These are phyloP conservation scores for Drosophila fungiperda DNA, from an alignment of 2,888 invertebrate genomes.

Conservation along the genomic window DNA sequence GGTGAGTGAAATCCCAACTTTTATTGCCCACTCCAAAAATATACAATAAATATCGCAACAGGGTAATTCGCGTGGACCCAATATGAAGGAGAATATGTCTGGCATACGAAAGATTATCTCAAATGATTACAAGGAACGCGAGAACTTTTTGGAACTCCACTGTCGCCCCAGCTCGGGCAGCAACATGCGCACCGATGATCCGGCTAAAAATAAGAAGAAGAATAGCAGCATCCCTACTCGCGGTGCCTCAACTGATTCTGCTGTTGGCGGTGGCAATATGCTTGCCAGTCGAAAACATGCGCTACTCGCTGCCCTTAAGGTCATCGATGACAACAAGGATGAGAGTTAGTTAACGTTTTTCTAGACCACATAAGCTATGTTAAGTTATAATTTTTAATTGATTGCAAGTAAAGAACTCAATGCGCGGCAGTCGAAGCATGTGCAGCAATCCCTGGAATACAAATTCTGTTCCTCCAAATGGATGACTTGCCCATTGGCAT, in stretches of 20 bases:
- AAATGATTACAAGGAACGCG: constrained; percentile 83
- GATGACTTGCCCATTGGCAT: constrained; percentile 37
- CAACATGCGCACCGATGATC: constrained; percentile 61
- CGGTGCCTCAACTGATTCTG: constrained; percentile 22
- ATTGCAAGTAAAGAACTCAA: constrained; percentile 41
- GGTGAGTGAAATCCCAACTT: constrained; percentile 13
- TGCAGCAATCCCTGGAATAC: constrained; percentile 27
- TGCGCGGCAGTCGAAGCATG: constrained; percentile 25
- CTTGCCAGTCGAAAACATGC: constrained; percentile 86
- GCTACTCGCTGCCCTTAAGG: constrained; percentile 88
- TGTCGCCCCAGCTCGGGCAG: constrained; percentile 78
- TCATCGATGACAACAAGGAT: constrained; percentile 86
- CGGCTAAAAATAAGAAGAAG: constrained; percentile 53
- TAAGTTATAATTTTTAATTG: constrained; percentile 68
- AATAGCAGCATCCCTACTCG: constrained; percentile 47
- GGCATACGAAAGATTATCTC: constrained; percentile 82
- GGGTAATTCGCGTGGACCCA: constrained; percentile 44
- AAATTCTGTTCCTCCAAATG: constrained; percentile 5
- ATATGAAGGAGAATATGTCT: constrained; percentile 78
- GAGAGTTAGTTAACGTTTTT: constrained; percentile 65
- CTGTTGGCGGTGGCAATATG: constrained; percentile 41
- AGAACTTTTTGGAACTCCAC: constrained; percentile 83
- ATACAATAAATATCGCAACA: constrained; percentile 5
- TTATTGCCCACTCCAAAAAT: background rate
- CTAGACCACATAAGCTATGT: constrained; percentile 56